These are phyloP conservation scores for Thysanoteuthis rhombus DNA, from an alignment of 2,888 invertebrate genomes.

Conservation along the genomic window DNA sequence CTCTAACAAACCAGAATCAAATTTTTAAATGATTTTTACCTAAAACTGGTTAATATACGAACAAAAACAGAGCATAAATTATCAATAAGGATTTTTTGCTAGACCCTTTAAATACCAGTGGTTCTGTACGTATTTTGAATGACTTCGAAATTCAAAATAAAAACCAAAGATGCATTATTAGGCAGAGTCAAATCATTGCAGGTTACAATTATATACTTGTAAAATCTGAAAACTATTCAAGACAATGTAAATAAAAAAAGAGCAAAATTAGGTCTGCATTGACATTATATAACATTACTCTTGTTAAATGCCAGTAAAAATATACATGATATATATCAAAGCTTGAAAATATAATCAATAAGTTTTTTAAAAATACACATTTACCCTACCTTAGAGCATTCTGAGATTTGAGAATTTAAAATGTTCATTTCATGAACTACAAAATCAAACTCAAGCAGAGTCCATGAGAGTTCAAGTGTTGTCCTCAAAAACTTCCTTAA, in stretches of 20 bases:
- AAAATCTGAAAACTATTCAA: not conserved
- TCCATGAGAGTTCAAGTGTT: constrained; percentile 61
- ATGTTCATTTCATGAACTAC: constrained; percentile 67
- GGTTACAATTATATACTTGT: not conserved
- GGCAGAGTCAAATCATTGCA: not conserved
- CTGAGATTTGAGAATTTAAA: constrained; percentile 44
- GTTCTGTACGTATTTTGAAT: no score
- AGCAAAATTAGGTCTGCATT: not conserved
- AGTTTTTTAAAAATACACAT: not conserved
- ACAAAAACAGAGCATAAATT: no score
- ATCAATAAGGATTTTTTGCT: no score
- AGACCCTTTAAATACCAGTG: no score
- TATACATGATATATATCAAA: not conserved
- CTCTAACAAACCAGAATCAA: no score
- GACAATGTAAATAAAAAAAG: not conserved
- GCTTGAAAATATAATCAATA: not conserved
- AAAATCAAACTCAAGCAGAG: constrained; percentile 62
- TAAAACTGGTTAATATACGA: no score
- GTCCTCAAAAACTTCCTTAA: constrained; percentile 63
- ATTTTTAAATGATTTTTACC: no score
- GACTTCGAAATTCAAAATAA: no score
- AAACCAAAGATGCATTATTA: no score
- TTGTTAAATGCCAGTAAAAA: not conserved
- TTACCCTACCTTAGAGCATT: constrained; percentile 44
- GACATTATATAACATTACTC: not conserved